These are phyloP conservation scores for Apis dorsata DNA, from an alignment of 1,140 invertebrate genomes.

Conservation along the genomic window DNA sequence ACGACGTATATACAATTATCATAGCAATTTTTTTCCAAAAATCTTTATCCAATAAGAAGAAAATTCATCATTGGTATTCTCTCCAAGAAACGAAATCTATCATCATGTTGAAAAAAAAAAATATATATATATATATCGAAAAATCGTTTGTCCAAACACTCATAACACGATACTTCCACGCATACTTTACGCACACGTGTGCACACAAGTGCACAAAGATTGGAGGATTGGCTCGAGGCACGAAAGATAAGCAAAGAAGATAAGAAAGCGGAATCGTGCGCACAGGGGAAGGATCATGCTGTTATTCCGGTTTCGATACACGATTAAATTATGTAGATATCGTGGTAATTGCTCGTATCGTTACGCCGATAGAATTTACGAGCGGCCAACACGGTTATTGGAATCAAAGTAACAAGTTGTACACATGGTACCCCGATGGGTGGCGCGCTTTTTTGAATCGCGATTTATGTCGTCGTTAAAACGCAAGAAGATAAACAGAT, in stretches of 20 bases:
- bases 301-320: constrained; percentile 21
- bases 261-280: constrained; percentile 50
- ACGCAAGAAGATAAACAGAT: not conserved
- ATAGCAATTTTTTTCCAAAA: no score
- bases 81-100: no score
- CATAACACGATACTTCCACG: no score
- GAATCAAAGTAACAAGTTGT: constrained; percentile 19
- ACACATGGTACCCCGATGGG: not conserved
- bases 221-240: not conserved
- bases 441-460: constrained; percentile 3
- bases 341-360: constrained; percentile 25
- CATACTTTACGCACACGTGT: no score
- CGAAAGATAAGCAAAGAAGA: constrained; percentile 42
- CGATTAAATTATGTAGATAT: constrained; percentile 43
- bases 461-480: constrained; percentile 24
- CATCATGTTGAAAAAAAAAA: no score
- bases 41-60: no score
- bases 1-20: no score
- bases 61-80: no score
- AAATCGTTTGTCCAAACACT: no score
- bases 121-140: no score
- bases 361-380: constrained; percentile 4
- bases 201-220: no score
- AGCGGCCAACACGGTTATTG: constrained; percentile 5
- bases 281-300: not conserved